phyloP scores from a whole-genome alignment of 2,113 vertebrate genomes.

The Syngnathoides biaculeatus region DNA sequence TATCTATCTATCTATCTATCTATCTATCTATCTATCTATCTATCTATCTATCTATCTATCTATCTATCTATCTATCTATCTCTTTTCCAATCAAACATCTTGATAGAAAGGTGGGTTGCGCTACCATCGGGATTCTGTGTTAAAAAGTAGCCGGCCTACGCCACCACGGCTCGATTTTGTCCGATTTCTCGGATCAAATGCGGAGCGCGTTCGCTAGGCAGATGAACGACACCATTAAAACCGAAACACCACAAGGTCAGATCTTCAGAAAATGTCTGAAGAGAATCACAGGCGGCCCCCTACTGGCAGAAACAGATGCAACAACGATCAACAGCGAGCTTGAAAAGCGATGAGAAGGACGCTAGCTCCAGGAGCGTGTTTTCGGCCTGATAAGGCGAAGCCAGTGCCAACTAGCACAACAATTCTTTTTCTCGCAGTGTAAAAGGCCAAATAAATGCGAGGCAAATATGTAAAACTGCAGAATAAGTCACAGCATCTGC shows the following conservation, averaged over 20 bases:
- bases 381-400: slow-evolving; percentile 68
- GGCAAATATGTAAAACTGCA: neutral
- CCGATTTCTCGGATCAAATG: too few species aligned
- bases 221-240: too few species aligned
- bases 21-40: too few species aligned
- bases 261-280: too few species aligned
- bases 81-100: slow-evolving; percentile 15
- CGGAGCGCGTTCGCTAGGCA: too few species aligned
- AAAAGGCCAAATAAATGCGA: slow-evolving; percentile 29
- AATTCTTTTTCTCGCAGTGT: slow-evolving; percentile 37
- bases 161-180: too few species aligned
- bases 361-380: slow-evolving; percentile 48
- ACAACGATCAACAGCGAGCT: slow-evolving; percentile 37
- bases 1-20: too few species aligned
- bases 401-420: slow-evolving; percentile 18
- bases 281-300: too few species aligned
- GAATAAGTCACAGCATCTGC: slow-evolving; percentile 44
- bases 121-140: slow-evolving; percentile 31
- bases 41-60: too few species aligned
- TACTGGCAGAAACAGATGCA: neutral
- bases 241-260: too few species aligned
- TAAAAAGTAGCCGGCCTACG: neutral
- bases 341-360: slow-evolving; percentile 72
- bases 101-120: slow-evolving; percentile 29
- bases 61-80: too few species aligned